Evolutionary conservation across 2,888 invertebrate genomes (phyloP).

Genomic region (Cheilosia impressa): DNA sequence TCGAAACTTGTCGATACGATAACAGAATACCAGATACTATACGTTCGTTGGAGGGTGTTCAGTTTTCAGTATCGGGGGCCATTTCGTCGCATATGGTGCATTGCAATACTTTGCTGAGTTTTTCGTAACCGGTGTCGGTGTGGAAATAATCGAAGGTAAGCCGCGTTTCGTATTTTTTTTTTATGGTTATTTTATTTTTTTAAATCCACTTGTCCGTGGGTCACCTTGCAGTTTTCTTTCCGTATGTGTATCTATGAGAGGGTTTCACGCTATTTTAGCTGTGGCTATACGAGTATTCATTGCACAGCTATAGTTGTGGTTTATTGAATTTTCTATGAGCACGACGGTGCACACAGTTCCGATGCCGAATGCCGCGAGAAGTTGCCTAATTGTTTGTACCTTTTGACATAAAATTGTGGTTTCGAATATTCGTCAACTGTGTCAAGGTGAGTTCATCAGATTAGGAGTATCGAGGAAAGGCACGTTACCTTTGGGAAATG

Average conservation of each 20-base stretch:
- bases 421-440: conserved; percentile 21
- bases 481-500: neutral
- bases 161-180: conserved; percentile 41
- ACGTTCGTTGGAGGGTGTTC: too few species aligned
- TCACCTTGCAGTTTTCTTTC: conserved; percentile 50
- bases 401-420: neutral
- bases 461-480: conserved; percentile 25
- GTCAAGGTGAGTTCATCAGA: neutral
- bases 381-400: neutral
- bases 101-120: too few species aligned
- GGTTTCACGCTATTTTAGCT: neutral
- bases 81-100: neutral
- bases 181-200: conserved; percentile 4
- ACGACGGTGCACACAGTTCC: neutral
- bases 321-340: neutral
- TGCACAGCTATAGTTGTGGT: conserved; percentile 35
- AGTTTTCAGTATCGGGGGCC: too few species aligned
- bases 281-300: neutral
- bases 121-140: conserved; percentile 24
- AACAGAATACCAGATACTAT: too few species aligned
- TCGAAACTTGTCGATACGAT: neutral
- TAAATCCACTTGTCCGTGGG: conserved; percentile 29
- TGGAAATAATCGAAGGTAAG: conserved; percentile 41
- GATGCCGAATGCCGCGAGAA: neutral
- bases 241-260: conserved; percentile 30